Evolutionary conservation across 1,140 invertebrate species (phyloP).

Genomic region (Drosophila micromelanica): DNA sequence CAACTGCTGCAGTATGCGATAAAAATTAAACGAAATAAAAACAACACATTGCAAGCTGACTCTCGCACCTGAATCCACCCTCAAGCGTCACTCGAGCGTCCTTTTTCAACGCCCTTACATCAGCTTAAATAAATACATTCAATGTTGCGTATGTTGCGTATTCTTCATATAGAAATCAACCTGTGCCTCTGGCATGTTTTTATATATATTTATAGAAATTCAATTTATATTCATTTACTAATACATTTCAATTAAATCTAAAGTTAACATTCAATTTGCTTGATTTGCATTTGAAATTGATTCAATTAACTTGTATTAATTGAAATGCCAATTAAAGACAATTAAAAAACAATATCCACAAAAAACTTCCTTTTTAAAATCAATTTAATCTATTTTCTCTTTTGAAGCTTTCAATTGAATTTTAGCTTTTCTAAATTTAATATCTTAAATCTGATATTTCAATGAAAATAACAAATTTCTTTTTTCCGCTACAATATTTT

Average conservation of each 20-base stretch:
- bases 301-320: too few species aligned
- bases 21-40: not conserved
- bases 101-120: not conserved
- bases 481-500: too few species aligned
- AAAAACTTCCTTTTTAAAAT: too few species aligned
- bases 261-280: too few species aligned
- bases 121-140: constrained; percentile 20
- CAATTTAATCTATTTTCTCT: too few species aligned
- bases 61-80: not conserved
- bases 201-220: not conserved
- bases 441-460: too few species aligned
- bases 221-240: not conserved
- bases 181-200: not conserved
- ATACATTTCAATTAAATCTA: constrained; percentile 1
- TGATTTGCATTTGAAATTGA: too few species aligned
- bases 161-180: not conserved
- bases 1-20: not conserved
- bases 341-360: too few species aligned
- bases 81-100: not conserved
- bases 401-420: too few species aligned
- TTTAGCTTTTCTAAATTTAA: too few species aligned
- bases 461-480: too few species aligned
- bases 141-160: constrained; percentile 1
- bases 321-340: too few species aligned
- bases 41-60: not conserved